These are phyloP conservation scores for Heliothis peltigera DNA, from an alignment of 2,888 invertebrate species.

Conservation along the genomic window DNA sequence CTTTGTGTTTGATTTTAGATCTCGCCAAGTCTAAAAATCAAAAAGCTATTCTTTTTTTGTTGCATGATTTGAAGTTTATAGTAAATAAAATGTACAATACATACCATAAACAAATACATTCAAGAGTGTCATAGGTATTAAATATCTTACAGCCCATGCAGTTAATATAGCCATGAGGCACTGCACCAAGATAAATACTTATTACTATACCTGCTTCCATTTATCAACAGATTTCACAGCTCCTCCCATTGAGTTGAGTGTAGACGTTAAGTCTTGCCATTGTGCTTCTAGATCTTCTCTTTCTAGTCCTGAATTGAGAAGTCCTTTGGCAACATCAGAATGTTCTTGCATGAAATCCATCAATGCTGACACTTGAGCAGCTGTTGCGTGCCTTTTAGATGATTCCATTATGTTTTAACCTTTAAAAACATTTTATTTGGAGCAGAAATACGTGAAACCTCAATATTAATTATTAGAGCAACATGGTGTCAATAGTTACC, in stretches of 20 bases:
- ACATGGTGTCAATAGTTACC: background rate
- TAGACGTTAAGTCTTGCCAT: constrained; percentile 63
- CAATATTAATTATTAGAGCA: background rate
- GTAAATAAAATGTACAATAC: no score
- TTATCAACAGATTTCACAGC: constrained; percentile 67
- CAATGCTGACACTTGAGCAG: constrained; percentile 65
- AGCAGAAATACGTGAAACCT: background rate
- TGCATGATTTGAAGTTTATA: no score
- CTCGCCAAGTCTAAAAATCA: constrained; percentile 65
- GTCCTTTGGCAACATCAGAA: constrained; percentile 61
- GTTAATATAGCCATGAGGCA: no score
- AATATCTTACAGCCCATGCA: no score
- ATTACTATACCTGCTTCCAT: constrained; percentile 68
- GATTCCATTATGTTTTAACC: constrained; percentile 56
- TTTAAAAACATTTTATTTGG: constrained; percentile 7
- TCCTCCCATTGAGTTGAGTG: constrained; percentile 59
- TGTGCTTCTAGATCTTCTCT: constrained; percentile 63
- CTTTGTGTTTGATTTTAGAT: constrained; percentile 65
- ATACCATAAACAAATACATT: no score
- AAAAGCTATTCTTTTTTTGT: background rate
- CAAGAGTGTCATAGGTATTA: no score
- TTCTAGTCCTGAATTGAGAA: constrained; percentile 60
- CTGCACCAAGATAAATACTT: no score
- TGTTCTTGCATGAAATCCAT: constrained; percentile 68
- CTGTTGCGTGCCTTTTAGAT: constrained; percentile 64